These are phyloP conservation scores for Spisula subtruncata DNA, from an alignment of 2,888 invertebrate genomes.

Conservation along the genomic window DNA sequence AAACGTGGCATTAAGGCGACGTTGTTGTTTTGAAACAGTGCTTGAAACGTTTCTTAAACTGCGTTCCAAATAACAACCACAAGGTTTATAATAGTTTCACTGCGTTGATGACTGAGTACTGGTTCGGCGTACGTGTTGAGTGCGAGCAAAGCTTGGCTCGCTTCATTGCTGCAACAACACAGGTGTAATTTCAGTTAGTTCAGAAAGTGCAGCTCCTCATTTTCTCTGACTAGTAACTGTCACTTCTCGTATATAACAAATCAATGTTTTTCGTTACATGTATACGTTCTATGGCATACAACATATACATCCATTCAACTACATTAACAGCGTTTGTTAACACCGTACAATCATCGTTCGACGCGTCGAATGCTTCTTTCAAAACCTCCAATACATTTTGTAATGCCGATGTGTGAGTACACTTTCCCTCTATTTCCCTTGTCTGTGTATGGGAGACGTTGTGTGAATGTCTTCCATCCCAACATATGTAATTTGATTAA, in stretches of 20 bases:
- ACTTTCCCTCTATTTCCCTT: background rate
- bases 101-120: too few relatives aligned
- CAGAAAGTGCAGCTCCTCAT: too few relatives aligned
- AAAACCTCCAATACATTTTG: background rate
- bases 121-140: too few relatives aligned
- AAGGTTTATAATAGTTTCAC: too few relatives aligned
- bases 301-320: background rate
- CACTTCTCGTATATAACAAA: too few relatives aligned
- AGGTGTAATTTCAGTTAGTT: too few relatives aligned
- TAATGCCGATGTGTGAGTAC: background rate
- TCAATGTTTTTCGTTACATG: too few relatives aligned
- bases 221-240: too few relatives aligned
- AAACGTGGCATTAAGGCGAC: background rate
- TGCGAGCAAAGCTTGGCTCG: too few relatives aligned
- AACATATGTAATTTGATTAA: constrained; percentile 8
- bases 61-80: too few relatives aligned
- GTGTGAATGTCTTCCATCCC: background rate
- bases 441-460: background rate
- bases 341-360: background rate
- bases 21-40: background rate
- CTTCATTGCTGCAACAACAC: too few relatives aligned
- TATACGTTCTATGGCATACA: background rate
- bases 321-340: background rate
- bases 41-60: too few relatives aligned
- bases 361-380: background rate